A percentile compares a stretch with the other conserved stretches of the same genome.
These are phyloP conservation scores for Etheostoma cragini DNA, from an alignment of 2,113 vertebrate genomes.

Conservation along the genomic window DNA sequence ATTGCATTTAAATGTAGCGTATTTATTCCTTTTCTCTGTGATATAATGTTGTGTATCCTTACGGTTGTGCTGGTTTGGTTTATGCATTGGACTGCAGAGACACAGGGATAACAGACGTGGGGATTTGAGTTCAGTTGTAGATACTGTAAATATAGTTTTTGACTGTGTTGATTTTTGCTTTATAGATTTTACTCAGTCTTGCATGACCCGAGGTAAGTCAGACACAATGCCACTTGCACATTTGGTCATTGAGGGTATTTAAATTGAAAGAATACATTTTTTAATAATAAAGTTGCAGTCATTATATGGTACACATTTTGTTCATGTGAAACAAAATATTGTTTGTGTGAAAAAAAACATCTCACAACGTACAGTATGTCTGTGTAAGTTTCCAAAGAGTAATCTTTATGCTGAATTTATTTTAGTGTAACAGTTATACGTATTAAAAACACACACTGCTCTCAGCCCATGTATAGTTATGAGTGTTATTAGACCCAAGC, in stretches of 20 bases:
- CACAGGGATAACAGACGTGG: not conserved
- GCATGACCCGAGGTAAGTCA: constrained; percentile 7
- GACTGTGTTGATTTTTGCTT: constrained; percentile 1
- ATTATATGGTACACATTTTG: constrained; percentile 29
- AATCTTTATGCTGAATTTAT: constrained; percentile 6
- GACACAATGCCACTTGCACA: constrained; percentile 37
- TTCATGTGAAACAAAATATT: constrained; percentile 56
- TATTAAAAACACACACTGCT: not conserved
- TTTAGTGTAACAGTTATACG: not conserved
- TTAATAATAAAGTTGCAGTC: not conserved
- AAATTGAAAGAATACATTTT: constrained; percentile 7
- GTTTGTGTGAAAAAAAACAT: not conserved
- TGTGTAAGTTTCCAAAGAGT: not conserved
- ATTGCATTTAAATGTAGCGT: constrained; percentile 31
- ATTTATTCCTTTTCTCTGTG: constrained; percentile 46
- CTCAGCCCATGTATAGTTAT: not conserved
- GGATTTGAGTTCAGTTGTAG: not conserved
- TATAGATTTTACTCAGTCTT: constrained; percentile 3
- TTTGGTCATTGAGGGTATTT: constrained; percentile 24
- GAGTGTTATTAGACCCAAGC: not conserved
- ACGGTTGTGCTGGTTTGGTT: not conserved
- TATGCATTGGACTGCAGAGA: not conserved
- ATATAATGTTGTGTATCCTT: constrained; percentile 8
- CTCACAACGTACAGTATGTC: not conserved
- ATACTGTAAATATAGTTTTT: not conserved